Evolutionary conservation across 2,888 invertebrate genomes (phyloP), one percentile per base, ranked within the genome.

Genomic region (Serripes groenlandicus): DNA sequence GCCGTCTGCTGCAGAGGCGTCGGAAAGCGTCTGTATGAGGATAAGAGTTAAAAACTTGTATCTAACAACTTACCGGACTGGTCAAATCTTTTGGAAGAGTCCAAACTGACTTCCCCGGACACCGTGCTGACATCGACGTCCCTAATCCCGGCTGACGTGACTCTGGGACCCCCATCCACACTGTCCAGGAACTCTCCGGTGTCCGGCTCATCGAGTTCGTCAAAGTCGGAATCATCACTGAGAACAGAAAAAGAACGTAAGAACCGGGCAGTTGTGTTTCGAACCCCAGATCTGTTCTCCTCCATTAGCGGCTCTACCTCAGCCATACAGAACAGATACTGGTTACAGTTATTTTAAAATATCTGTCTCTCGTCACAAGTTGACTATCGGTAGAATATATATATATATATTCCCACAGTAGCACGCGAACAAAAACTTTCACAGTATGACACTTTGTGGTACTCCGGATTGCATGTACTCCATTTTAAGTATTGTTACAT

Each of bases 171-270:
- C n/a, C 56, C 54, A 9, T 23, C n/a, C n/a, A 34, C 54, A 26
- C 69, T 28, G 52, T 83, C 83, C 28, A 86, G 66, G 58, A 77
- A 77, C 30, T 86, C 86, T 15, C 75, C 84, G 35, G 84, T 82
- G 28, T 84, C 83, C 4, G 83, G 83, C 66, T 86, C 87, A 34
- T 87, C 88, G 69, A 91, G 81, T 42, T 91, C 91, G 62, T 90
- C 90, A 64, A 90, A 89, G 68, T 89, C 89, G 15, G 89, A 90
- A 64, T 89, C 89, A 72, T 89, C 90, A 77, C 90, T 90, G 75
- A 89, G 83, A 78, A 89, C 66, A 86, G 91, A 90, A 80, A 90
- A 87, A 73, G 88, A 89, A 9, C 90, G 85, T 28, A 87, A 77
- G 64, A 90, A 88, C 68, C 86, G 82, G 21, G 58, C 64, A 15